A percentile compares a stretch with the other conserved stretches of the same genome.
Evolutionary conservation across 2,888 invertebrate species (phyloP).

Genomic region (Epinotia nisella): DNA sequence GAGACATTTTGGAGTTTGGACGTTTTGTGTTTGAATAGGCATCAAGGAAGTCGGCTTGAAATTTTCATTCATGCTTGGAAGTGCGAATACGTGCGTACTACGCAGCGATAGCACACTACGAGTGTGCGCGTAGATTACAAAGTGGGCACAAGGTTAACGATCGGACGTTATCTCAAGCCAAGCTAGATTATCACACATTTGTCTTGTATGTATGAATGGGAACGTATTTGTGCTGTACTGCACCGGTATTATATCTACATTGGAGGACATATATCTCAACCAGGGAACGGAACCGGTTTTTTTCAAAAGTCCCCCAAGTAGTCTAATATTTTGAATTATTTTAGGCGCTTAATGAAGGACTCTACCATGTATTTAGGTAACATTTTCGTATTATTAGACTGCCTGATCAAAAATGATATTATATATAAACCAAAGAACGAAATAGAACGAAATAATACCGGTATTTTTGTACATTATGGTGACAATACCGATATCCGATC

Average conservation of each 20-base stretch:
- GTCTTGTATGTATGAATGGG: background rate
- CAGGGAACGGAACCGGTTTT: too few relatives aligned
- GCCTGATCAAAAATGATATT: too few relatives aligned
- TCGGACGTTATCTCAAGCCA: conserved; percentile 5
- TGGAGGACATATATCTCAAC: too few relatives aligned
- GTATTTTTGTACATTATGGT: too few relatives aligned
- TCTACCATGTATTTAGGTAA: too few relatives aligned
- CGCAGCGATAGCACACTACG: conserved; percentile 29
- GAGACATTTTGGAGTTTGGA: background rate
- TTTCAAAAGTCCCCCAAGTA: too few relatives aligned
- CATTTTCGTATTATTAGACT: too few relatives aligned
- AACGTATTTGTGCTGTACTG: background rate
- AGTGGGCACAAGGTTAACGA: conserved; percentile 39
- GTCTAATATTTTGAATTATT: too few relatives aligned
- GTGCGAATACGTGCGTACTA: conserved; percentile 48
- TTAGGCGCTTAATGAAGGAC: too few relatives aligned
- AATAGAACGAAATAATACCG: too few relatives aligned
- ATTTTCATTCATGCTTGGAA: conserved; percentile 52
- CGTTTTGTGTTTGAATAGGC: background rate
- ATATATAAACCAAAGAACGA: too few relatives aligned
- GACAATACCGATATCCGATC: too few relatives aligned
- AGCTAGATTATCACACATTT: background rate
- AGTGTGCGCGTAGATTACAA: conserved; percentile 25
- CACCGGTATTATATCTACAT: background rate
- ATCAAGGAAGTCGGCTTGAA: conserved; percentile 42